Conservation (phyloP, 1,140 invertebrate species). For the Idris sp. region DNA sequence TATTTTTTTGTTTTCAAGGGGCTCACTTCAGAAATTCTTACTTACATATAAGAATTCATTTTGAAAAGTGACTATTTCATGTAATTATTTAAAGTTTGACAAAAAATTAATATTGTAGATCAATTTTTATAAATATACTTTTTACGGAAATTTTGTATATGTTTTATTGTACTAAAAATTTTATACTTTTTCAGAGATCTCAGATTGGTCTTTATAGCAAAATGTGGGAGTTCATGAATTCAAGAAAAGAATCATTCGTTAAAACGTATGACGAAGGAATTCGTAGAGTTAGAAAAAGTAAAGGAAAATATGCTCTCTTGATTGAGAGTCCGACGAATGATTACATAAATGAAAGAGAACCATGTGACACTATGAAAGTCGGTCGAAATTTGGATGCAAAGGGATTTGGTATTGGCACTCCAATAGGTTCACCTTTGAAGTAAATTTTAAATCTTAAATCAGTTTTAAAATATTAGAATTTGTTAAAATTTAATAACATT, state of each 20-base stretch:
- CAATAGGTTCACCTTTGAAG: slow-evolving; percentile 93
- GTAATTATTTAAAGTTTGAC: no score
- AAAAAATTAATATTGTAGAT: no score
- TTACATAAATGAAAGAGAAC: slow-evolving; percentile 93
- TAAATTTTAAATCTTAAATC: no score
- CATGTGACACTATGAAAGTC: slow-evolving; percentile 97
- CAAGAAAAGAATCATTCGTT: slow-evolving; percentile 89
- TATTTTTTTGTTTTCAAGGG: no score
- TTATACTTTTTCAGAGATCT: slow-evolving; percentile 83
- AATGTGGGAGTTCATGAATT: slow-evolving; percentile 98
- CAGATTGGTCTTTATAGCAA: slow-evolving; percentile 93
- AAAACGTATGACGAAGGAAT: slow-evolving; percentile 91
- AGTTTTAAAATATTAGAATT: no score
- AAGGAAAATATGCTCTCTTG: slow-evolving; percentile 95
- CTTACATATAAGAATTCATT: no score
- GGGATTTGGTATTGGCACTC: slow-evolving; percentile 95
- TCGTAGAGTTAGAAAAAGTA: slow-evolving; percentile 86
- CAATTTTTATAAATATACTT: no score
- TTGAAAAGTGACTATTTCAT: no score
- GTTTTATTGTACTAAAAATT: neutral
- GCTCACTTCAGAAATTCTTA: no score
- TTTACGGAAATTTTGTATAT: no score
- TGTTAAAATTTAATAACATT: no score
- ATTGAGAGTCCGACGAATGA: slow-evolving; percentile 97
- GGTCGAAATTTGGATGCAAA: slow-evolving; percentile 94